These are phyloP conservation scores for Agrotis segetum DNA, from an alignment of 2,888 invertebrate genomes.

Conservation along the genomic window DNA sequence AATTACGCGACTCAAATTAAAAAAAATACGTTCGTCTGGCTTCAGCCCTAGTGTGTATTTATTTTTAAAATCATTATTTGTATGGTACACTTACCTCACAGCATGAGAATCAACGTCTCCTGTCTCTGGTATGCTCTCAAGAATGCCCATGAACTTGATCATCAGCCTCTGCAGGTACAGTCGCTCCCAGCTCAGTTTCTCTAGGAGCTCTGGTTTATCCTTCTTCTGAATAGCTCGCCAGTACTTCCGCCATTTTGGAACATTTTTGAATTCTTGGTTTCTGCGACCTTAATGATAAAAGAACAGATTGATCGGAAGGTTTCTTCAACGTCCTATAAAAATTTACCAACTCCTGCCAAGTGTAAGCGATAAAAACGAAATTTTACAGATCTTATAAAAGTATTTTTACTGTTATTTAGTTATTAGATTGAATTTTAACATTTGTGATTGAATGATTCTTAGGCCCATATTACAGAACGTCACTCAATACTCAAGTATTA, in stretches of 20 bases:
- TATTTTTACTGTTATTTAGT: too few species aligned
- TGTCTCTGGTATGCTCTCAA: conserved; percentile 94
- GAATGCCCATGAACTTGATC: conserved; percentile 95
- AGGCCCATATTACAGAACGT: too few species aligned
- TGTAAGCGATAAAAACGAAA: too few species aligned
- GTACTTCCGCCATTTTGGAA: conserved; percentile 97
- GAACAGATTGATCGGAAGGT: neutral
- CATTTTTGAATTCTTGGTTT: conserved; percentile 96
- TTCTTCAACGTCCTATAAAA: neutral
- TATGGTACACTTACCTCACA: conserved; percentile 80
- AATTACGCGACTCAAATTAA: too few species aligned
- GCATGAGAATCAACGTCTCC: conserved; percentile 91
- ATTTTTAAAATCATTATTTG: neutral
- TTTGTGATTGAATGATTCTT: too few species aligned
- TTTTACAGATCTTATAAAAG: too few species aligned
- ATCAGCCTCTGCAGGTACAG: conserved; percentile 96
- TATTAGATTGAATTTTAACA: too few species aligned
- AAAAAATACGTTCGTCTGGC: too few species aligned
- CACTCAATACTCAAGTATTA: too few species aligned
- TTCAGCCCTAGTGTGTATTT: too few species aligned
- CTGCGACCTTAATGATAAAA: conserved; percentile 92
- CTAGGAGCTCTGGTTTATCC: conserved; percentile 93
- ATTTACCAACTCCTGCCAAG: too few species aligned
- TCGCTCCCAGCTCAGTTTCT: conserved; percentile 95
- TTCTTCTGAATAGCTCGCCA: conserved; percentile 97